Evolutionary conservation across 2,797 vertebrate species (phyloP).

Genomic region (Coilia nasus): DNA sequence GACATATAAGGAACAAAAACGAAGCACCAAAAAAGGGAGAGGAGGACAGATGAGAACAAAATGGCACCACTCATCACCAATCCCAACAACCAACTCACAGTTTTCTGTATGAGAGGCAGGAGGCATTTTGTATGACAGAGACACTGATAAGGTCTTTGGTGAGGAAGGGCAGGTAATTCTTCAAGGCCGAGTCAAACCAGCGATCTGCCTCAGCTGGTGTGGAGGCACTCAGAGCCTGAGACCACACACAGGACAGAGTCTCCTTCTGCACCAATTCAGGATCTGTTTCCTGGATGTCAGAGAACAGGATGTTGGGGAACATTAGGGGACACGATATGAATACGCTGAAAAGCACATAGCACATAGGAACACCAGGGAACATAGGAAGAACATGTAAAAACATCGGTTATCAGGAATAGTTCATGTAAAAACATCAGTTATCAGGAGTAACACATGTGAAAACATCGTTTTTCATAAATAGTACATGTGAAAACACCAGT

Average conservation of each 20-base stretch:
- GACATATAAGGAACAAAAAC: neutral
- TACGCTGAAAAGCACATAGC: too few species aligned
- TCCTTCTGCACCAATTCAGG: constrained; percentile 56
- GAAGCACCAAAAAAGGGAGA: neutral
- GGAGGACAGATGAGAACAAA: neutral
- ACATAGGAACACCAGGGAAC: neutral
- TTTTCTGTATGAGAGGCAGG: constrained; percentile 64
- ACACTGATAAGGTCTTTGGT: constrained; percentile 62
- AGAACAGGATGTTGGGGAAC: neutral
- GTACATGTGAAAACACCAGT: too few species aligned
- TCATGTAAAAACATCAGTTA: neutral
- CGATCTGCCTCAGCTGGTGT: constrained; percentile 53
- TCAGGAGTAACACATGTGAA: neutral
- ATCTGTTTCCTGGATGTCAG: constrained; percentile 57
- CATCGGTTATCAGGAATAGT: neutral
- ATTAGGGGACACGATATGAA: neutral
- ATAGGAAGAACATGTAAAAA: neutral
- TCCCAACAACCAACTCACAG: constrained; percentile 58
- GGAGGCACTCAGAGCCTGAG: constrained; percentile 59
- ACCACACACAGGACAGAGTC: constrained; percentile 68
- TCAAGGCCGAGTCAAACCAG: constrained; percentile 63
- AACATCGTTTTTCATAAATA: too few species aligned
- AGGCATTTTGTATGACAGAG: constrained; percentile 53
- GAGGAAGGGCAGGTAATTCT: constrained; percentile 65
- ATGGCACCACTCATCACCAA: neutral